Evolutionary conservation across 2,888 invertebrate species (phyloP), one percentile per base, ranked within the genome.

Genomic region (Coecobrya sp.): DNA sequence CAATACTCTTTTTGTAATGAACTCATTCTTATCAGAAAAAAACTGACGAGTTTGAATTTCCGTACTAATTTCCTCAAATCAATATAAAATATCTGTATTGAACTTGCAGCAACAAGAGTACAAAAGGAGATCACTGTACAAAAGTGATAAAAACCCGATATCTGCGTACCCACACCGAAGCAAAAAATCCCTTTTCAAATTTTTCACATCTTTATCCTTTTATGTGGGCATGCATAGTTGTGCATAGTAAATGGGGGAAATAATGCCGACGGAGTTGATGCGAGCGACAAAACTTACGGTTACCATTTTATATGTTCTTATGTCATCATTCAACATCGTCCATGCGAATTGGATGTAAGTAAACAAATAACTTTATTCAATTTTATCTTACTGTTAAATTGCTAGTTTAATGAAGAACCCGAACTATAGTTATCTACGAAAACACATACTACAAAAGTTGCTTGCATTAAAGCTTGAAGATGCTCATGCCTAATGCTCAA

Each of bases 331-430:
- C 76, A 84, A 81, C 84, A 88, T 94, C 91, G 94, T 93, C 91
- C 93, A 93, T 91, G 94, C 94, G 89, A 94, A 94, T 93, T 94
- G 94, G 94, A 93, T 94, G 94, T 94, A 94, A 94, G 94, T 90
- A 65, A 45, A 52, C 68, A 65, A 36, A n/a, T 22, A 22, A 52
- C 36, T 22, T 27, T 52, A 42, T 25, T 22, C n/a, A 76, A 76
- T 45, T 5, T 76, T 42, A n/a, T 45, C 16, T 76, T 16, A 1
- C 68, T 30, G 19, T 19, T 73, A 73, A n/a, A 73, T 42, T 45
- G 16, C 5, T 68, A 68, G 42, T 45, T 22, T 19, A 22, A 36
- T 36, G 36, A n/a, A n/a, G n/a, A n/a, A n/a, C n/a, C 36, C 36
- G 36, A 36, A 36, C 7, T 36, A 36, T n/a, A n/a, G n/a, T n/a